Conservation (phyloP, 2,797 vertebrate genomes). For the Sebastes nivosus region DNA sequence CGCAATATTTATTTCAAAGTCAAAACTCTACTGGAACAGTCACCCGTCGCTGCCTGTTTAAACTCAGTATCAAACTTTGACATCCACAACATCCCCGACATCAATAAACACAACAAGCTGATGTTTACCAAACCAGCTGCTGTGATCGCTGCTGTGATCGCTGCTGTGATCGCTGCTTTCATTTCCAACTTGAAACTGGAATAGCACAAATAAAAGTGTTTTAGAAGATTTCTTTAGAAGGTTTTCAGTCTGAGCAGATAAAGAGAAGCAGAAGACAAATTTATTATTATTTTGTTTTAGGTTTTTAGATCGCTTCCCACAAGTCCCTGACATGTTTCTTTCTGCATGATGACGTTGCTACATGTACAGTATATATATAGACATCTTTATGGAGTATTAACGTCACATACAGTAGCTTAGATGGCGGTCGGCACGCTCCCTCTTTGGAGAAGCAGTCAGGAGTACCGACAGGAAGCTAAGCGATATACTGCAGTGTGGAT, state of each 20-base stretch:
- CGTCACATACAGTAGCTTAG: no score
- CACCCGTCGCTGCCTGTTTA: not conserved
- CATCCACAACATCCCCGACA: not conserved
- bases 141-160: not conserved
- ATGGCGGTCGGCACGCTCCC: no score
- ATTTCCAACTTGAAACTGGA: not conserved
- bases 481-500: no score
- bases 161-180: not conserved
- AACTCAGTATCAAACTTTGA: not conserved
- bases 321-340: no score
- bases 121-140: not conserved
- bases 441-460: no score
- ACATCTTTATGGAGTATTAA: no score
- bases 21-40: not conserved
- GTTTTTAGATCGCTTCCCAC: no score
- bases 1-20: constrained; percentile 6
- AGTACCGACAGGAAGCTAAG: no score
- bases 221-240: not conserved
- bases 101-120: not conserved
- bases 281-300: no score
- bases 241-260: not conserved
- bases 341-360: no score
- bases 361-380: no score
- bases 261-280: not conserved
- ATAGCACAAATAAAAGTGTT: not conserved